Evolutionary conservation across 2,888 invertebrate species (phyloP).

Genomic region (Helleia helle): DNA sequence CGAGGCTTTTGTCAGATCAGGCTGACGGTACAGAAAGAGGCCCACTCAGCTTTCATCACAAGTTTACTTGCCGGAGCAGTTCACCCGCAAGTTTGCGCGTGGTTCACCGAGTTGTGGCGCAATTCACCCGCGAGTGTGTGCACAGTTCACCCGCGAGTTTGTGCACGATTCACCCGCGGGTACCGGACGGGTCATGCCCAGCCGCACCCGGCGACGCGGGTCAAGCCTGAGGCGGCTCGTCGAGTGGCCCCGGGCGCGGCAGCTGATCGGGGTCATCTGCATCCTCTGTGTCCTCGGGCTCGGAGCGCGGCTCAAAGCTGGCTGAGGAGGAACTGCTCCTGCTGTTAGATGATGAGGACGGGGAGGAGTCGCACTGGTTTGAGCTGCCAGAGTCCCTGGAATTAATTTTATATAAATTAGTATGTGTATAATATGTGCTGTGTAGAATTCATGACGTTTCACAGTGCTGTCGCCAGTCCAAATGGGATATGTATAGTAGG

Average conservation of each 20-base stretch:
- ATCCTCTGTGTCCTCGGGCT: too few species aligned
- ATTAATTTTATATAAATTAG: too few species aligned
- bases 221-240: slow-evolving; percentile 69
- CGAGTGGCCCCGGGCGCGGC: slow-evolving; percentile 55
- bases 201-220: slow-evolving; percentile 13
- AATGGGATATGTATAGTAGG: too few species aligned
- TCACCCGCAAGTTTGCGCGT: background rate
- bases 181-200: background rate
- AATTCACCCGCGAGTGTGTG: background rate
- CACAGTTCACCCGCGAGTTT: too few species aligned
- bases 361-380: slow-evolving; percentile 31
- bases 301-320: slow-evolving; percentile 18
- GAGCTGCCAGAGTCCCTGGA: slow-evolving; percentile 35
- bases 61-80: too few species aligned
- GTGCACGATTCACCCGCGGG: background rate
- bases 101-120: too few species aligned
- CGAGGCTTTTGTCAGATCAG: too few species aligned
- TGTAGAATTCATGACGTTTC: too few species aligned
- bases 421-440: too few species aligned
- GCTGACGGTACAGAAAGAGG: too few species aligned
- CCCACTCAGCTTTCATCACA: too few species aligned
- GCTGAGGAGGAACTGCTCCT: slow-evolving; percentile 31
- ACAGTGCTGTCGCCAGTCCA: too few species aligned
- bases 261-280: slow-evolving; percentile 29
- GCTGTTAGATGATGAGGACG: slow-evolving; percentile 27